phyloP scores from a whole-genome alignment of 2,797 vertebrate species.

The Sebastes alutus region DNA sequence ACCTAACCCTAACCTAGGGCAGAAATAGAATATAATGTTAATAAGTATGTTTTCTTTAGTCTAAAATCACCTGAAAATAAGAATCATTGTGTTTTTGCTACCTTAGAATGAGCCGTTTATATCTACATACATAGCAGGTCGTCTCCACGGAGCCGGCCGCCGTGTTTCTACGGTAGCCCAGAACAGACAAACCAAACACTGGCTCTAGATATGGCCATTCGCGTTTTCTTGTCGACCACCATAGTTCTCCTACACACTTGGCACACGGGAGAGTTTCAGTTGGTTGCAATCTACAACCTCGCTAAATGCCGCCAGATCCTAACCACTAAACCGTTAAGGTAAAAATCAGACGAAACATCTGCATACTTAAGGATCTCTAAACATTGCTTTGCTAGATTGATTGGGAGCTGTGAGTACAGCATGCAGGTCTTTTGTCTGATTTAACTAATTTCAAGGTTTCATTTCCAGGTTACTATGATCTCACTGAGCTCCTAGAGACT shows the following conservation, averaged over 20 bases:
- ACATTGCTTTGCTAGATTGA: not conserved
- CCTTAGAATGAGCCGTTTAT: too few species aligned
- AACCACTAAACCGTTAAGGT: not conserved
- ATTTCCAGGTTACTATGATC: slow-evolving; percentile 4
- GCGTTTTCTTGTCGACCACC: not conserved
- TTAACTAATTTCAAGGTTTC: not conserved
- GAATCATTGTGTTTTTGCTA: too few species aligned
- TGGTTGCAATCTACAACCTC: too few species aligned
- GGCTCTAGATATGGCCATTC: too few species aligned
- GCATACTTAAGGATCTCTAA: not conserved
- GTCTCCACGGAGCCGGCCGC: not conserved
- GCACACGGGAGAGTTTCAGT: too few species aligned
- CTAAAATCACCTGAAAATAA: too few species aligned
- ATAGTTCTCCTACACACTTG: not conserved
- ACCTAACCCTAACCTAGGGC: too few species aligned
- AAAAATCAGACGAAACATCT: not conserved
- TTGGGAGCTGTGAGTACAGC: not conserved
- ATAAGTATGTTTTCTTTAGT: too few species aligned
- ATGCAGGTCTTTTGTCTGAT: not conserved
- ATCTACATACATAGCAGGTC: not conserved
- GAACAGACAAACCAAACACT: not conserved
- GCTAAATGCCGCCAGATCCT: too few species aligned
- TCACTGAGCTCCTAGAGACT: not conserved
- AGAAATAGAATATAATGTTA: too few species aligned
- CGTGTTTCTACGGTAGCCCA: not conserved